Evolutionary conservation across 2,888 invertebrate species (phyloP).

Genomic region (Byasa hedistus): DNA sequence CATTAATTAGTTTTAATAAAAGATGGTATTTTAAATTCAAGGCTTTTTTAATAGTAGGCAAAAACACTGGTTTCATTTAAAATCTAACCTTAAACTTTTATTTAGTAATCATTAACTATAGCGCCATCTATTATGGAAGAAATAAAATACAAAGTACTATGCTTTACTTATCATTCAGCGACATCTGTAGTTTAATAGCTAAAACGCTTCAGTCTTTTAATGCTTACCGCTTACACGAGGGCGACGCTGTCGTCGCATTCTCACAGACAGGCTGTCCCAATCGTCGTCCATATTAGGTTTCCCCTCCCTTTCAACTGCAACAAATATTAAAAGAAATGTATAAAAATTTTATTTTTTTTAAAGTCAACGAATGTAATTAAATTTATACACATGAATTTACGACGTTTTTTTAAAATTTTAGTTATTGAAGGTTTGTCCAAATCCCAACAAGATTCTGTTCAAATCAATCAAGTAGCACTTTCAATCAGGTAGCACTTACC

Average conservation of each 20-base stretch:
- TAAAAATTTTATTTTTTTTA: neutral
- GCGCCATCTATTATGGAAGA: constrained; percentile 30
- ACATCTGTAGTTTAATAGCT: constrained; percentile 41
- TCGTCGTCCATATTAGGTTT: constrained; percentile 85
- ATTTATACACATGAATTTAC: too few relatives aligned
- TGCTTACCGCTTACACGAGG: constrained; percentile 66
- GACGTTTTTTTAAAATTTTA: too few relatives aligned
- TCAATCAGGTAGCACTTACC: constrained; percentile 60
- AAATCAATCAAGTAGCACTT: too few relatives aligned
- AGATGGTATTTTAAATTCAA: too few relatives aligned
- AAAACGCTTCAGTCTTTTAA: constrained; percentile 39
- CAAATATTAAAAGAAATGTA: constrained; percentile 21
- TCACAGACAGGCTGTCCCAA: constrained; percentile 89
- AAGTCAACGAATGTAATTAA: too few relatives aligned
- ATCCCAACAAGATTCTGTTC: too few relatives aligned
- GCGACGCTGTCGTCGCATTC: constrained; percentile 84
- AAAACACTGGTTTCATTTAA: neutral
- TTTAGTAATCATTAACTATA: neutral
- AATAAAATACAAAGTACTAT: neutral
- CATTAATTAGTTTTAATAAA: too few relatives aligned
- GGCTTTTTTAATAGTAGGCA: too few relatives aligned
- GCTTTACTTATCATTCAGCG: constrained; percentile 30
- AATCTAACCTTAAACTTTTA: neutral
- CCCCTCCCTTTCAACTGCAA: constrained; percentile 76
- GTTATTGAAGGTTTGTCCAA: too few relatives aligned